Evolutionary conservation across 37 sponge, comb jelly and placozoan species (phyloP).

Genomic region (Diacarnus erythraeanus): DNA sequence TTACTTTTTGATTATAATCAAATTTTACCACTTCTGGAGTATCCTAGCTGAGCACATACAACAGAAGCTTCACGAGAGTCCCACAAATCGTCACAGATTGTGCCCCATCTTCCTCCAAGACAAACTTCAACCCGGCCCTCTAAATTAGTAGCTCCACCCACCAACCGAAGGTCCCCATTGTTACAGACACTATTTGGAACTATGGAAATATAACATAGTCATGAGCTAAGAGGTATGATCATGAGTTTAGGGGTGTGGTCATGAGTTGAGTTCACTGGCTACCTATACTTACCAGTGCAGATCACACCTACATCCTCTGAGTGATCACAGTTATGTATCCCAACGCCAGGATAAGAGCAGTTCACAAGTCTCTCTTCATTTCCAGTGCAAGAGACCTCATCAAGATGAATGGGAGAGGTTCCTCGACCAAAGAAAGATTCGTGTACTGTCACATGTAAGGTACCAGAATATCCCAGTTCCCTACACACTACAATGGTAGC

Average conservation of each 20-base stretch:
- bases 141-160: constrained; percentile 2
- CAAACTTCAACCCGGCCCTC: constrained; percentile 58
- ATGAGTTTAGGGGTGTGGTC: too few relatives aligned
- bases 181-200: constrained; percentile 1
- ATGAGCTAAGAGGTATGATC: too few relatives aligned
- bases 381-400: constrained; percentile 15
- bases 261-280: neutral
- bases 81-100: constrained; percentile 68
- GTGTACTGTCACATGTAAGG: neutral
- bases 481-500: constrained; percentile 6
- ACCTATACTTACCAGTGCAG: constrained; percentile 8
- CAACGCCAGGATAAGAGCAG: constrained; percentile 14
- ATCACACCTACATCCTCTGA: constrained; percentile 8
- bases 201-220: too few relatives aligned
- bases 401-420: constrained; percentile 12
- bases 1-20: neutral
- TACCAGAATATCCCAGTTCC: constrained; percentile 5
- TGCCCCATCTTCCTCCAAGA: constrained; percentile 44
- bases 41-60: constrained; percentile 58
- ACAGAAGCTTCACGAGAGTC: constrained; percentile 27
- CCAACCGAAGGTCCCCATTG: constrained; percentile 45
- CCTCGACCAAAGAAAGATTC: constrained; percentile 18
- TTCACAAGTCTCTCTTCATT: constrained; percentile 8
- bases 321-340: constrained; percentile 24
- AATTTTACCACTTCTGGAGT: neutral